These are phyloP conservation scores for Drosophila acutilabella DNA, from an alignment of 2,888 invertebrate genomes.

Conservation along the genomic window DNA sequence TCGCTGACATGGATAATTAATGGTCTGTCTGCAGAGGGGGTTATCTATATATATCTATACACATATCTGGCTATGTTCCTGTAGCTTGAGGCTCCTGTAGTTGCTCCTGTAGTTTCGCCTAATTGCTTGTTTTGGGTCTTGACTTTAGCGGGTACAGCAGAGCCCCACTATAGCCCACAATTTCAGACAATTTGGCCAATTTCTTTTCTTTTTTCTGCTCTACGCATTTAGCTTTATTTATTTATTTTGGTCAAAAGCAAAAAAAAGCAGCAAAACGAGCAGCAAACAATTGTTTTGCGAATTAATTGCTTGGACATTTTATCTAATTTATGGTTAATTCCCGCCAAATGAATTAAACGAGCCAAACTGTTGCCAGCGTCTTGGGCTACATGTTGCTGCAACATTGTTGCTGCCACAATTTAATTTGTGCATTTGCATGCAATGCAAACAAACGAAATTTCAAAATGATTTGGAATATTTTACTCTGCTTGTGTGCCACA, in stretches of 20 bases:
- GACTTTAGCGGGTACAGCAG: conserved; percentile 6
- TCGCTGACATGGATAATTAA: conserved; percentile 81
- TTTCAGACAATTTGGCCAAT: background rate
- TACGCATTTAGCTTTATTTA: conserved; percentile 5
- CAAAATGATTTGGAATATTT: conserved; percentile 21
- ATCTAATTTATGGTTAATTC: conserved; percentile 41
- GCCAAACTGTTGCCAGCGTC: conserved; percentile 5
- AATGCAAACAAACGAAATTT: conserved; percentile 42
- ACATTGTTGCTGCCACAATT: conserved; percentile 26
- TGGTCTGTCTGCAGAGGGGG: conserved; percentile 53
- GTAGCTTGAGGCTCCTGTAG: conserved; percentile 14
- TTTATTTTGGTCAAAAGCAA: conserved; percentile 1
- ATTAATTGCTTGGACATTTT: conserved; percentile 48
- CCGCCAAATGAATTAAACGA: conserved; percentile 2
- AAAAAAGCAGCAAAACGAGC: too few relatives aligned
- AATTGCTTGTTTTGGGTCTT: conserved; percentile 57
- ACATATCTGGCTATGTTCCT: conserved; percentile 9
- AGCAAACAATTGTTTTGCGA: conserved; percentile 9
- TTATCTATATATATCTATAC: conserved; percentile 1
- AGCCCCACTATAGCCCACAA: background rate
- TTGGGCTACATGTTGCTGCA: conserved; percentile 35
- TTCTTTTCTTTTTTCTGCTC: background rate
- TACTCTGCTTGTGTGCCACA: conserved; percentile 18
- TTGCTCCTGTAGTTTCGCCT: conserved; percentile 38
- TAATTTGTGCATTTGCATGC: conserved; percentile 45